phyloP scores from a whole-genome alignment of 2,797 vertebrate species.

The Sebastes melanostomus region DNA sequence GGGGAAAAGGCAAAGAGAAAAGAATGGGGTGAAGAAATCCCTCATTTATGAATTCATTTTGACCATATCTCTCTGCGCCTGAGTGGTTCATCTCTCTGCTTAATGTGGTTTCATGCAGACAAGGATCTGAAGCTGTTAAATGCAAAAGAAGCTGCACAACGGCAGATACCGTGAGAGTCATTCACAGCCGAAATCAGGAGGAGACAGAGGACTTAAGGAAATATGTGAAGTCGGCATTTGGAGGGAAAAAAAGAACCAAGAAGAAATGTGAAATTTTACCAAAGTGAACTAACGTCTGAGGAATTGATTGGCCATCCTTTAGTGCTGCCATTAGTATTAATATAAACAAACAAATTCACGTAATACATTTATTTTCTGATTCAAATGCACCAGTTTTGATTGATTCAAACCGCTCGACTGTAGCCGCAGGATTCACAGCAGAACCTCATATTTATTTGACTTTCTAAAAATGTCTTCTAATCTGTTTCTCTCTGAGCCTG shows the following conservation, averaged over 20 bases:
- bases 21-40: background rate
- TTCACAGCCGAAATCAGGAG: background rate
- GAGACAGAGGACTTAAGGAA: background rate
- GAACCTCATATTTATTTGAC: background rate
- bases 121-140: slow-evolving; percentile 18
- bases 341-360: background rate
- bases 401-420: background rate
- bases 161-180: background rate
- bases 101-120: slow-evolving; percentile 35
- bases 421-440: background rate
- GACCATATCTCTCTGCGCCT: background rate
- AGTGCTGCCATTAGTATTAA: too few relatives aligned
- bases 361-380: too few relatives aligned
- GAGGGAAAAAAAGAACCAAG: background rate
- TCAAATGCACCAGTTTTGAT: background rate
- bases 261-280: background rate
- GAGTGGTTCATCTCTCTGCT: slow-evolving; percentile 6
- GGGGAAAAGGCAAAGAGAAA: slow-evolving; percentile 29
- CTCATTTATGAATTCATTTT: slow-evolving; percentile 36
- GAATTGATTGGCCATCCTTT: background rate
- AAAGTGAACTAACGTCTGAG: background rate
- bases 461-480: background rate
- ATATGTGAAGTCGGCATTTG: background rate
- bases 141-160: background rate
- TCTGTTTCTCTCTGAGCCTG: background rate